These are phyloP conservation scores for Lithophane semibrunnea DNA, from an alignment of 2,888 invertebrate species.

Conservation along the genomic window DNA sequence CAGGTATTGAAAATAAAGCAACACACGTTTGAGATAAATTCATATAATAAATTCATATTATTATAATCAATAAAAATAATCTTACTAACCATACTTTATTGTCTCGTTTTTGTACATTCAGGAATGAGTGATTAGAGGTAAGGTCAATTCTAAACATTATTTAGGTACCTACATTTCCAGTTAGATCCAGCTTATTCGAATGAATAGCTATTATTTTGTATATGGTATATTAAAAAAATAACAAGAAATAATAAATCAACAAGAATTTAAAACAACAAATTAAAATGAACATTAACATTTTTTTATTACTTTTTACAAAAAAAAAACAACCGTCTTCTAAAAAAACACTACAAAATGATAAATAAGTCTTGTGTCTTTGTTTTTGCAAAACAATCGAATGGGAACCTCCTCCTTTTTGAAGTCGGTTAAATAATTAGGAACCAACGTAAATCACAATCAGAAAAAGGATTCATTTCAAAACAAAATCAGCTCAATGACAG, in stretches of 20 bases:
- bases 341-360: too few species aligned
- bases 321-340: too few species aligned
- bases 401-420: too few species aligned
- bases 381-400: too few species aligned
- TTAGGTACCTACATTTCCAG: background rate
- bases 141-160: slow-evolving; percentile 6
- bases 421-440: background rate
- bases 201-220: background rate
- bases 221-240: slow-evolving; percentile 5
- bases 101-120: slow-evolving; percentile 71
- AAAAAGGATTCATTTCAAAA: background rate
- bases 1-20: slow-evolving; percentile 13
- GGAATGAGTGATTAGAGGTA: slow-evolving; percentile 71
- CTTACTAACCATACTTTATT: slow-evolving; percentile 61
- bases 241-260: background rate
- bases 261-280: slow-evolving; percentile 9
- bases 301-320: too few species aligned
- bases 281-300: slow-evolving; percentile 9
- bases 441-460: background rate
- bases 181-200: background rate
- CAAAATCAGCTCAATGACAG: background rate
- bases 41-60: too few species aligned
- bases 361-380: too few species aligned
- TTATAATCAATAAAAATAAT: slow-evolving; percentile 35
- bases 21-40: slow-evolving; percentile 16